Evolutionary conservation across 1,140 invertebrate genomes (phyloP), one percentile per base, ranked within the genome.

Genomic region (Anoplophora glabripennis): DNA sequence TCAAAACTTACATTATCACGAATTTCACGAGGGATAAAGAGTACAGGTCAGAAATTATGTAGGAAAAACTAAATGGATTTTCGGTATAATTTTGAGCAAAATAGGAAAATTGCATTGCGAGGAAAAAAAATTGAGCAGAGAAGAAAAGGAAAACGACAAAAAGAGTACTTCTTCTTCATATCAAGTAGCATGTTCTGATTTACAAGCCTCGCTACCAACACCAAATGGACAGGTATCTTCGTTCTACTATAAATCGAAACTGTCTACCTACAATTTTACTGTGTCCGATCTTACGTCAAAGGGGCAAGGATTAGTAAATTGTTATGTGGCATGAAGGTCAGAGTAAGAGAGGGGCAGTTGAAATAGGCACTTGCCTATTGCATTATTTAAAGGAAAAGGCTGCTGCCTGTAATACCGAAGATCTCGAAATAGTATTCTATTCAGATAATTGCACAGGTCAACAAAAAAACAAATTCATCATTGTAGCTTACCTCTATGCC

Each of bases 181-280:
- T 45, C 57, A 42, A 58, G 65, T 70, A 33, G 42, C 64, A 36
- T 55, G 59, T 15, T 76, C 65, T 64, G 75, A 76, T 63, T 55
- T 76, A n/a, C 63, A 77, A 55, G 72, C 74, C 55, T 68, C 72
- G 33, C 40, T 76, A 40, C 59, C 64, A 54, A 63, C 28, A 38
- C 70, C 75, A 17, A 65, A 59, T 51, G 67, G 66, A 11, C 62
- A 77, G 18, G 63, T 68, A 40, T 73, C 68, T 47, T 56, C 49
- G 7, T 75, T 74, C 58, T 77, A 72, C 56, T 78, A 77, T 61
- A 74, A 69, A 62, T 69, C 66, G n/a, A 79, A 79, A 61, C 45
- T 80, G n/a, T 65, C 66, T 49, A 60, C 71, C n/a, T 76, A 73
- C 45, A 79, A 79, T 67, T 76, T 78, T 28, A 80, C 77, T 7